These are phyloP conservation scores for Hemicrepidius hirtus DNA, from an alignment of 2,888 invertebrate genomes.

Conservation along the genomic window DNA sequence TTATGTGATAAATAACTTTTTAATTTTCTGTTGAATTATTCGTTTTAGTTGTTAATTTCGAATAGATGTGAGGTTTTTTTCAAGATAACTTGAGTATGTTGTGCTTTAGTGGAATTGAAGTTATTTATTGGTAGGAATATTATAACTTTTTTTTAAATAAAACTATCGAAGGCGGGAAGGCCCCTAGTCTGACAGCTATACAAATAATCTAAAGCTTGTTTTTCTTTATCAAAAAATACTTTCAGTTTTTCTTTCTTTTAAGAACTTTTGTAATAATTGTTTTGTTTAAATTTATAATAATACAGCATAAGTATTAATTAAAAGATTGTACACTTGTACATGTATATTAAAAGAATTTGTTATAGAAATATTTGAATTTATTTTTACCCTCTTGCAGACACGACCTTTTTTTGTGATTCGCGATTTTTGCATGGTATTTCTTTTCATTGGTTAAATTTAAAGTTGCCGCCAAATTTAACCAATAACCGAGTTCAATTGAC, in stretches of 20 bases:
- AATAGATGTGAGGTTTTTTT: constrained; percentile 16
- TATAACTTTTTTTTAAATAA: constrained; percentile 13
- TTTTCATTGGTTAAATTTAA: too few relatives aligned
- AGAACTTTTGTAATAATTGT: constrained; percentile 31
- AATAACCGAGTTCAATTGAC: too few relatives aligned
- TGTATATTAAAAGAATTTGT: constrained; percentile 37
- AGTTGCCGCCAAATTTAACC: too few relatives aligned
- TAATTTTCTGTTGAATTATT: constrained; percentile 44
- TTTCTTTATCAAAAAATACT: constrained; percentile 2
- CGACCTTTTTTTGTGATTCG: too few relatives aligned
- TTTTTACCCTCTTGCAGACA: background rate
- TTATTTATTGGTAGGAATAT: constrained; percentile 26
- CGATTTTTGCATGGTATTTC: too few relatives aligned
- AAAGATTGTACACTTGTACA: constrained; percentile 10
- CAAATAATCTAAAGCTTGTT: constrained; percentile 19
- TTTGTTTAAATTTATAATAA: constrained; percentile 38
- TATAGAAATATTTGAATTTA: constrained; percentile 10
- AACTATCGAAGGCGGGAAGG: background rate
- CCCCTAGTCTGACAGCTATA: constrained; percentile 29
- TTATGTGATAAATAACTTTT: constrained; percentile 66
- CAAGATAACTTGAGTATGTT: constrained; percentile 5
- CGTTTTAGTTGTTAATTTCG: constrained; percentile 40
- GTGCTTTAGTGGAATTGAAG: constrained; percentile 15
- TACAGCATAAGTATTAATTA: constrained; percentile 24
- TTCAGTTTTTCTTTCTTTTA: constrained; percentile 22